phyloP scores from a whole-genome alignment of 2,797 vertebrate species.

The Schizothorax lantsangensis region DNA sequence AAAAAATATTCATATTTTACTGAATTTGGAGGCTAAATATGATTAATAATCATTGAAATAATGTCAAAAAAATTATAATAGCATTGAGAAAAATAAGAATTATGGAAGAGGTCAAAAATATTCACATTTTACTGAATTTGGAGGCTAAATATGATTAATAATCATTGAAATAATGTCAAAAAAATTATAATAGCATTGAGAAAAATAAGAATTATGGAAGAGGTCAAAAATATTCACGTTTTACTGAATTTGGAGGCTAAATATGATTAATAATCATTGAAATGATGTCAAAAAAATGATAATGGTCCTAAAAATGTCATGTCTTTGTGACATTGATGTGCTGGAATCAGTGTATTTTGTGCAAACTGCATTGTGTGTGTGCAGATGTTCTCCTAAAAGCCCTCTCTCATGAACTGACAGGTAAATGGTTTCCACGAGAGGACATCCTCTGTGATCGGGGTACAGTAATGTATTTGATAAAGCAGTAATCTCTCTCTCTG shows the following conservation, averaged over 20 bases:
- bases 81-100: too few species aligned
- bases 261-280: not conserved
- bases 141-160: too few species aligned
- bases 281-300: not conserved
- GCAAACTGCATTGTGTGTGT: not conserved
- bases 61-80: too few species aligned
- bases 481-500: constrained; percentile 47
- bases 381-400: constrained; percentile 11
- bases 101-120: too few species aligned
- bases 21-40: too few species aligned
- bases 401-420: constrained; percentile 78
- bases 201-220: not conserved
- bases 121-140: too few species aligned
- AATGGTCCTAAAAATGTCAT: not conserved
- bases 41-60: too few species aligned
- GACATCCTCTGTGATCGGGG: constrained; percentile 82
- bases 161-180: too few species aligned
- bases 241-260: not conserved
- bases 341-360: not conserved
- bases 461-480: constrained; percentile 79
- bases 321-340: not conserved
- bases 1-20: too few species aligned
- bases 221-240: not conserved
- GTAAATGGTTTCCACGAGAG: constrained; percentile 88
- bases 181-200: too few species aligned